phyloP scores from a whole-genome alignment of 1,140 invertebrate species.

The Protaetia brevitarsis region DNA sequence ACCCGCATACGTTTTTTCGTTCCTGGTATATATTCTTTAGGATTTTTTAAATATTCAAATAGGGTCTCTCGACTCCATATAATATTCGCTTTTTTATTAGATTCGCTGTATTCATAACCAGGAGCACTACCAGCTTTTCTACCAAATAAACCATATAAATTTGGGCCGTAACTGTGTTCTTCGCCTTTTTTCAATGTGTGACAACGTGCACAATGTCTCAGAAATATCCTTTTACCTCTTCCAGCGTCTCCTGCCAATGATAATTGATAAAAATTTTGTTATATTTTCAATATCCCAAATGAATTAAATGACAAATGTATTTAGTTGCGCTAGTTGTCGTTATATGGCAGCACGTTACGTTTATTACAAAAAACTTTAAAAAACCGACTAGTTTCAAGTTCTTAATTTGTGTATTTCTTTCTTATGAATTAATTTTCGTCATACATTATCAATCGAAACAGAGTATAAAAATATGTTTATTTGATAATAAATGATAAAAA shows the following conservation, averaged over 20 bases:
- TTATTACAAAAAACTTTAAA: too few relatives aligned
- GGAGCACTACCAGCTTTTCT: slow-evolving; percentile 79
- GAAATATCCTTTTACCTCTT: slow-evolving; percentile 88
- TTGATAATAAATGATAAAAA: too few relatives aligned
- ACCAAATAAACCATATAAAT: slow-evolving; percentile 80
- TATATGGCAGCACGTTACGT: too few relatives aligned
- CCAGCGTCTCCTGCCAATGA: slow-evolving; percentile 67
- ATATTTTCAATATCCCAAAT: not conserved
- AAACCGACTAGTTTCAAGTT: too few relatives aligned
- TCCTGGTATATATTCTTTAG: slow-evolving; percentile 78
- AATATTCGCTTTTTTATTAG: slow-evolving; percentile 75
- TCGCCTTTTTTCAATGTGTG: slow-evolving; percentile 81
- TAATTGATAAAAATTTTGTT: not conserved
- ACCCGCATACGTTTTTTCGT: slow-evolving; percentile 81
- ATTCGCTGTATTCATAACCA: slow-evolving; percentile 80
- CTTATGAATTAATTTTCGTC: too few relatives aligned
- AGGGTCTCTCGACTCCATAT: slow-evolving; percentile 65
- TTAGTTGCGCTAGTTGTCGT: slow-evolving; percentile 25
- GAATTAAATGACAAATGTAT: slow-evolving; percentile 25
- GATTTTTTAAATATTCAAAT: slow-evolving; percentile 69
- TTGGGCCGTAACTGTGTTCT: slow-evolving; percentile 87
- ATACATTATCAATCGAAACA: too few relatives aligned
- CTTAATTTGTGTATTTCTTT: too few relatives aligned
- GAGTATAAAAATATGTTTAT: too few relatives aligned
- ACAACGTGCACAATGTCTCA: slow-evolving; percentile 83